phyloP scores from a whole-genome alignment of 2,113 vertebrate genomes.

The Gulo gulo region DNA sequence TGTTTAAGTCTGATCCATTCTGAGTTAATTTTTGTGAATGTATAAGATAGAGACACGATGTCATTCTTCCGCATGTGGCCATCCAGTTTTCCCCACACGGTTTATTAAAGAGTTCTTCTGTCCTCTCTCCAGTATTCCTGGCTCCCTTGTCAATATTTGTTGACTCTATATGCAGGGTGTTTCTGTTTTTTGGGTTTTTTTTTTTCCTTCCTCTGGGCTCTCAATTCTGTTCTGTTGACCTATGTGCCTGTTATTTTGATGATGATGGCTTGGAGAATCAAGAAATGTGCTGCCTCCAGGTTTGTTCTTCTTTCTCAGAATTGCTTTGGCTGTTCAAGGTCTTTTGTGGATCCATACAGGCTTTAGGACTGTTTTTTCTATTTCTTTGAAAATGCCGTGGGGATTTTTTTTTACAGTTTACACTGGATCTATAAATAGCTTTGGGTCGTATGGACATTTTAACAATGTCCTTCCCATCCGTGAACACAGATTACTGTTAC shows the following conservation, averaged over 20 bases:
- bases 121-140: neutral
- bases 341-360: neutral
- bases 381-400: neutral
- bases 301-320: neutral
- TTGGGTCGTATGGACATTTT: neutral
- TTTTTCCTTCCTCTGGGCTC: neutral
- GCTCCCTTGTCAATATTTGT: neutral
- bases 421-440: neutral
- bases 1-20: neutral
- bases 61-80: neutral
- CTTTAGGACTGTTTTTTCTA: neutral
- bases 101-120: neutral
- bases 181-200: neutral
- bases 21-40: neutral
- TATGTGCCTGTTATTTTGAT: neutral
- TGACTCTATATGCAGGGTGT: neutral
- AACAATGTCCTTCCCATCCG: neutral
- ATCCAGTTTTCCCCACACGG: neutral
- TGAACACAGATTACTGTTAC: neutral
- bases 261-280: neutral
- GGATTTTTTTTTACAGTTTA: neutral
- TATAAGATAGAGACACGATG: neutral
- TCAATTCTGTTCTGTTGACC: neutral
- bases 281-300: neutral
- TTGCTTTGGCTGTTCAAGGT: neutral